Conservation (phyloP, 2,888 invertebrate genomes). For the Parnassius smintheus region DNA sequence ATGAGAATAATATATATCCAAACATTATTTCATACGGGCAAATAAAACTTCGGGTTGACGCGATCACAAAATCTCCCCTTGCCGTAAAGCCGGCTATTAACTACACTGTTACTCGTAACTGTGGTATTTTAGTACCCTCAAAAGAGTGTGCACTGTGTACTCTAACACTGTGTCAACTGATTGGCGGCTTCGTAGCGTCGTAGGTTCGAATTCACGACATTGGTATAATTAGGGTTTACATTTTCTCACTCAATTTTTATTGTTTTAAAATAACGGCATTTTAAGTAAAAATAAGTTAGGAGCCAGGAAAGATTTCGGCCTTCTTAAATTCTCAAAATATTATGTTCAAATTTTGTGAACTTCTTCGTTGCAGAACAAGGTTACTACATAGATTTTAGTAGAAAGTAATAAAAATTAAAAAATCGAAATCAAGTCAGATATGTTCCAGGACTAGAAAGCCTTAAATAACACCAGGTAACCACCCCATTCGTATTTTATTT, state of each 20-base stretch:
- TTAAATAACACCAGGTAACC: slow-evolving; percentile 38
- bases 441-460: slow-evolving; percentile 33
- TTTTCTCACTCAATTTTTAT: too few species aligned
- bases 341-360: too few species aligned
- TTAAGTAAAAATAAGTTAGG: too few species aligned
- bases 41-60: slow-evolving; percentile 11
- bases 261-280: too few species aligned
- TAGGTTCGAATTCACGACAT: too few species aligned
- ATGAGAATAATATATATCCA: background rate
- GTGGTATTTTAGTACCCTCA: slow-evolving; percentile 23
- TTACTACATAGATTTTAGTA: too few species aligned
- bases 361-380: too few species aligned
- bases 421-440: background rate
- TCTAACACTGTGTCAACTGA: background rate
- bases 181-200: too few species aligned
- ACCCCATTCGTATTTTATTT: slow-evolving; percentile 56
- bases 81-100: slow-evolving; percentile 31
- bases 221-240: too few species aligned
- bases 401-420: too few species aligned
- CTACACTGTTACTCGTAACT: slow-evolving; percentile 26
- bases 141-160: slow-evolving; percentile 24
- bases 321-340: too few species aligned
- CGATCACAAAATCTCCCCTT: slow-evolving; percentile 25
- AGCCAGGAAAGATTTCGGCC: too few species aligned
- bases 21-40: slow-evolving; percentile 15